Evolutionary conservation across 2,888 invertebrate species (phyloP).

Genomic region (Zygaena filipendulae): DNA sequence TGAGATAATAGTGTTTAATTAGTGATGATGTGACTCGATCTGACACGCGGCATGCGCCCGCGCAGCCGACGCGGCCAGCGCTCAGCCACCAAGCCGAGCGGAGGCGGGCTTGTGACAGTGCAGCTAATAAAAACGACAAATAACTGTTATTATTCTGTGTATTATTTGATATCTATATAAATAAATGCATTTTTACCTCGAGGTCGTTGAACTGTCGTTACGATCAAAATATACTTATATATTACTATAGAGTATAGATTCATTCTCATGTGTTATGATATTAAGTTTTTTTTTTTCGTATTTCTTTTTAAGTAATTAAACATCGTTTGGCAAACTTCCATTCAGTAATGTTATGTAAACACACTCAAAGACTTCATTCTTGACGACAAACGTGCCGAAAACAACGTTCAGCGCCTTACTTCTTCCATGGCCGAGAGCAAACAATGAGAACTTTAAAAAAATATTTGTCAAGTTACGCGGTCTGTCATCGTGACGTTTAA

Average conservation of each 20-base stretch:
- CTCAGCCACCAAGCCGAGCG: too few species aligned
- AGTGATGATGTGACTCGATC: slow-evolving; percentile 14
- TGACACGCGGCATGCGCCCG: slow-evolving; percentile 23
- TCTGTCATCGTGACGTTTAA: slow-evolving; percentile 31
- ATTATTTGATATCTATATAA: not conserved
- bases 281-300: not conserved
- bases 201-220: too few species aligned
- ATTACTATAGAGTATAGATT: not conserved
- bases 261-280: not conserved
- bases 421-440: slow-evolving; percentile 23
- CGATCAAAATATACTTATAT: too few species aligned
- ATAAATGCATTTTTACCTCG: too few species aligned
- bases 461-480: slow-evolving; percentile 21
- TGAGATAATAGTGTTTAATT: slow-evolving; percentile 19
- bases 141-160: slow-evolving; percentile 31
- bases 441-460: slow-evolving; percentile 18
- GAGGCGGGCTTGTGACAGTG: slow-evolving; percentile 27
- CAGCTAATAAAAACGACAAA: slow-evolving; percentile 16
- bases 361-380: slow-evolving; percentile 23
- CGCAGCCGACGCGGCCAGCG: slow-evolving; percentile 19
- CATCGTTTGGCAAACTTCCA: not conserved
- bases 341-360: slow-evolving; percentile 19
- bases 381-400: slow-evolving; percentile 23
- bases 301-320: too few species aligned
- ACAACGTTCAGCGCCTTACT: too few species aligned